Base-by-base conservation (phyloP, 2,797 vertebrate genomes). In the Chromobotia macracanthus region DNA sequence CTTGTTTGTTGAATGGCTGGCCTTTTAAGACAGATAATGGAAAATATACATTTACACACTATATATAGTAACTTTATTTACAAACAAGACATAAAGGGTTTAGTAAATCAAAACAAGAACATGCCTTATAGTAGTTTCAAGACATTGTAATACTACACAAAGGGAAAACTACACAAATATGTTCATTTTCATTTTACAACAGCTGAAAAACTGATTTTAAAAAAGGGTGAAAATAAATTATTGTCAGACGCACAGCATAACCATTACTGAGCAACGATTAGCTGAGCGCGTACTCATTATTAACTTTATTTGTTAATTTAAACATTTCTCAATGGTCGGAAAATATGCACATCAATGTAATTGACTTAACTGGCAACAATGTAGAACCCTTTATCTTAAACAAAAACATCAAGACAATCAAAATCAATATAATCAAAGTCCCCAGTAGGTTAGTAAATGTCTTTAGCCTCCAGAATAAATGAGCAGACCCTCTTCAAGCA, bases 131-230 rank as follows among this genome's bases (percentile, higher is more conserved):
- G 38, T 55, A 60, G 9, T 6, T 19, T 53, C 25, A 31, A 61
- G 35, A 67, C 15, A 53, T 13, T 19, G 53, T 53, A 41, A 50
- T 50, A 69, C 53, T 46, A 50, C 41, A 51, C 41, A 51, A 73
- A 56, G 8, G 15, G 72, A 72, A 71, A 72, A 8, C 44, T 63
- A 71, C 76, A 79, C 58, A 64, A 71, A 79, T 51, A 78, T 46
- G 19, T 64, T 55, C 2, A 25, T 18, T 69, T 55, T 69, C 5
- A 48, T 68, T 21, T 31, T 60, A 48, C 60, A 35, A 53, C 5
- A 41, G n/a, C 2, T 9, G 25, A 55, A 38, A 76, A 77, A 67
- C 1, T 0, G 7, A 1, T 18, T 68, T 12, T 4, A 5, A 55
- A 58, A 44, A 76, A 23, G 38, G 12, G 19, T 5, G 18, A 50